Evolutionary conservation across 2,113 vertebrate species (phyloP).

Genomic region (Pionites leucogaster): DNA sequence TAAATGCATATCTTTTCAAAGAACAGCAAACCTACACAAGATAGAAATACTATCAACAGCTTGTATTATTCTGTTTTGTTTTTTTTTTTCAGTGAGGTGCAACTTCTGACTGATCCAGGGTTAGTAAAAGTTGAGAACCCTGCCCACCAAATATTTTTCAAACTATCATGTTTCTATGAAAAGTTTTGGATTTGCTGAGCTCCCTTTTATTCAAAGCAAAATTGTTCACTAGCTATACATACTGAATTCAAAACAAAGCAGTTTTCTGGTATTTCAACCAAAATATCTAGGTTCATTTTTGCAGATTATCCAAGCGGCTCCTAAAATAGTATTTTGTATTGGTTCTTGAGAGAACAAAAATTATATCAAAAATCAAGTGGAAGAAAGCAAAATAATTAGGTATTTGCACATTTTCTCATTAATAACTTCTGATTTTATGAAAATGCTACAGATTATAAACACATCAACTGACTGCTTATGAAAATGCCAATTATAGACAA

Average conservation of each 20-base stretch:
- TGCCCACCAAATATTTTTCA: neutral
- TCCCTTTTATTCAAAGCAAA: neutral
- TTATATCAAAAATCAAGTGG: neutral
- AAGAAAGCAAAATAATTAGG: neutral
- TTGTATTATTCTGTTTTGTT: neutral
- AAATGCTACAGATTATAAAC: neutral
- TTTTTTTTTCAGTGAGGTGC: neutral
- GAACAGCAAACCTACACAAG: neutral
- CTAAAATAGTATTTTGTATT: neutral
- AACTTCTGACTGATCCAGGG: neutral
- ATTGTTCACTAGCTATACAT: neutral
- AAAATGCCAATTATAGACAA: neutral
- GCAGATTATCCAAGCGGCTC: neutral
- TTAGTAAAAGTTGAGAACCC: neutral
- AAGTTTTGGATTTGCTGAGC: neutral
- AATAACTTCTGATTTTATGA: neutral
- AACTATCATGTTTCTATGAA: neutral
- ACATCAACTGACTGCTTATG: neutral
- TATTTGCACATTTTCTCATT: neutral
- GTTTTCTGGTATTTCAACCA: neutral
- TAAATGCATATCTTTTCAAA: rapidly evolving
- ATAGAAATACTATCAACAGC: neutral
- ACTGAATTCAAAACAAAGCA: neutral
- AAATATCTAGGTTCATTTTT: neutral
- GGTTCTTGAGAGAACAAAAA: neutral